Evolutionary conservation across 2,113 vertebrate genomes (phyloP).

Genomic region (Entelurus aequoreus): DNA sequence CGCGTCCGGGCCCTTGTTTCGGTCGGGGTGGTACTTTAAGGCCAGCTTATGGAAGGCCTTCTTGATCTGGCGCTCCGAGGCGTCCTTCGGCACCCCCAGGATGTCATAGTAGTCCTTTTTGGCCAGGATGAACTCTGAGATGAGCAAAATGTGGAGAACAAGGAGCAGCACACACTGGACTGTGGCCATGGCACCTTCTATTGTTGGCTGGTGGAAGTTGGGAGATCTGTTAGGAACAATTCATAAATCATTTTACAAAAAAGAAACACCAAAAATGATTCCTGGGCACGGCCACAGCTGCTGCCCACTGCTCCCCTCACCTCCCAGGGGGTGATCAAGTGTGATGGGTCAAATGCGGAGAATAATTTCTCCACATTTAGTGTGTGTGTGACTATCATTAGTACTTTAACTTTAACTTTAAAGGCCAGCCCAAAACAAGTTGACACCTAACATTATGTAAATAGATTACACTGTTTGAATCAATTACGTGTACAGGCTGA

Average conservation of each 20-base stretch:
- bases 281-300: no score
- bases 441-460: no score
- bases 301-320: no score
- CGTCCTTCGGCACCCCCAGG: slow-evolving; percentile 87
- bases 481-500: neutral
- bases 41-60: slow-evolving; percentile 95
- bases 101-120: slow-evolving; percentile 91
- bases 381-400: no score
- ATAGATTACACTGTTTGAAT: neutral
- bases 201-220: slow-evolving; percentile 38
- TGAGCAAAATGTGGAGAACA: slow-evolving; percentile 87
- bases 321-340: no score
- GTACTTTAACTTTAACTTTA: no score
- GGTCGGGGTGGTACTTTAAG: slow-evolving; percentile 94
- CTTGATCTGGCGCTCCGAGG: slow-evolving; percentile 91
- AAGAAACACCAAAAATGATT: no score
- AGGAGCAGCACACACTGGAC: slow-evolving; percentile 80
- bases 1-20: slow-evolving; percentile 90
- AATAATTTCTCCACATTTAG: no score
- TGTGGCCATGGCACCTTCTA: slow-evolving; percentile 77
- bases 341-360: no score
- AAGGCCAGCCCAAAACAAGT: no score
- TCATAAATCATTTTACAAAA: neutral
- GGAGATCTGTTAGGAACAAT: slow-evolving; percentile 6
- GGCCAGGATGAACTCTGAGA: slow-evolving; percentile 90